Base-by-base conservation (phyloP, 2,797 vertebrate species). In the Todus mexicanus region DNA sequence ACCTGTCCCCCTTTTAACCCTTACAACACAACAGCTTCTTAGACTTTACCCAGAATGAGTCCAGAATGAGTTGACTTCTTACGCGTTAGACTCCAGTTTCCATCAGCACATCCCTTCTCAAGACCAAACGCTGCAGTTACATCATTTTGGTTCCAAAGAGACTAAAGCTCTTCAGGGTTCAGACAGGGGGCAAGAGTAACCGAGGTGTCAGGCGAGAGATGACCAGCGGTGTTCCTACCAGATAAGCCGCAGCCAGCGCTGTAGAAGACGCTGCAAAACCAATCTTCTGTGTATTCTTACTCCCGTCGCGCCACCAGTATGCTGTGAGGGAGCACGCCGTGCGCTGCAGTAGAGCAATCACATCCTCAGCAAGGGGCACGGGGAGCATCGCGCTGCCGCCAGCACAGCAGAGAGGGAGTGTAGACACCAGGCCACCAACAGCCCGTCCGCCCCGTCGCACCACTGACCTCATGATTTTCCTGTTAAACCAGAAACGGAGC, bases 231-330 rank as follows among this genome's bases (percentile, higher is more conserved):
- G 42, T 51, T 75, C 51, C 51, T 60, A 9, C 27, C 40, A 29
- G 64, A 40, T 33, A 42, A 37, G 59, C 40, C 5, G 2, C 31
- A 47, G 64, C 64, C 45, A 42, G 1, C 31, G 21, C 59, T 65
- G 29, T 27, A 57, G 75, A 23, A 26, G 50, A 45, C 38, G 5
- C 50, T 27, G 22, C 33, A 31, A 74, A 63, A 19, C n/a, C 42
- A 16, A 11, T n/a, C 43, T 63, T 38, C 27, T 31, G 7, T 1
- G 2, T 51, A 20, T 69, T 51, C 38, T 31, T 27, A 27, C 57
- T 40, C 23, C 8, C 19, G 14, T 23, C 18, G 1, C 5, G 29
- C 43, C 79, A 45, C 4, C 1, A 1, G 6, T 5, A 50, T 25
- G 37, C 78, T 8, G 45, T 13, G 45, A 26, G 37, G 59, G 57